Base-by-base conservation (phyloP, 2,113 vertebrate species). In the human (Homo sapiens) region DNA sequence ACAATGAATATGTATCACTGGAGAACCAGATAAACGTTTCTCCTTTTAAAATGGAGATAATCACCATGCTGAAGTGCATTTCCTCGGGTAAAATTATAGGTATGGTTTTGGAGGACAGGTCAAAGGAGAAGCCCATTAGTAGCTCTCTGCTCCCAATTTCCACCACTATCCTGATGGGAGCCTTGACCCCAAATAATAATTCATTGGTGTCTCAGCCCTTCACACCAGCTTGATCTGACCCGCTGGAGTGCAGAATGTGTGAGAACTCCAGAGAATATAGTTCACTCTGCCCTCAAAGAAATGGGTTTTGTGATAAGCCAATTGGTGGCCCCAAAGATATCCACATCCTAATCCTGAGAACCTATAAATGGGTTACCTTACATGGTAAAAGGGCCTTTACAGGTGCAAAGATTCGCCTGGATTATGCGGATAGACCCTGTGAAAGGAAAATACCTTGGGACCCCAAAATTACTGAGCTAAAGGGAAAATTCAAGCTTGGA, bases 211-310 rank as follows among this genome's bases (percentile, higher is more conserved):
- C 70, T 12, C 27, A 23, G 52, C 45, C 45, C 32, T 88, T 50
- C 27, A 2, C 7, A 1, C 55, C 10, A 18, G 59, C 13, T 0
- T 16, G 43, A 8, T 25, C 89, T 8, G 61, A 9, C 70, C 50
- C 12, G 2, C 70, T 1, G 50, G 78, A 32, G 40, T 8, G 25
- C 2, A 48, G 48, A 6, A 8, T 5, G 0, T n/a, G 35, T 0
- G 12, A 20, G 48, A 57, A 38, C 6, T 6, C 22, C 3, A 14
- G 32, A 35, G 50, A 45, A 17, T 35, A 43, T 0, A 30, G 32
- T 17, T 0, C 3, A 16, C 27, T 23, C 43, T 84, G 48, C 50
- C 43, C 32, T 91, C 40, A 25, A 2, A 38, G 22, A 30, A 52
- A 66, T 43, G 30, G 52, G 40, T 38, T 35, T 50, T 27, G 20